Conservation (phyloP, 2,113 vertebrate genomes). For the Channa maculata region DNA sequence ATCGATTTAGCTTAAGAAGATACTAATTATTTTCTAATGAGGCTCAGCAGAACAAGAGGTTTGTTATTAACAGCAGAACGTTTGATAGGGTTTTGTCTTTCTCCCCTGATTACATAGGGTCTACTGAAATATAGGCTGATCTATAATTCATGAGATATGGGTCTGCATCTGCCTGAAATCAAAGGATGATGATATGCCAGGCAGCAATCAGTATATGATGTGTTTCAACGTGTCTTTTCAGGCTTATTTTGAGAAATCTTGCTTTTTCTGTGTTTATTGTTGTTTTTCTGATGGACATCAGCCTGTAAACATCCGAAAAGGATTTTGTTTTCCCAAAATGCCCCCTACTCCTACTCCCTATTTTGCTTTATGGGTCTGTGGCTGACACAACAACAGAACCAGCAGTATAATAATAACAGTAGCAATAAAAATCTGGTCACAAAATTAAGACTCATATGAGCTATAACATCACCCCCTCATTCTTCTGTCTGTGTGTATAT, state of each 20-base stretch:
- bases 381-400: too few relatives aligned
- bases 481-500: background rate
- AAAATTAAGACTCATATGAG: background rate
- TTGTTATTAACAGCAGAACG: constrained; percentile 46
- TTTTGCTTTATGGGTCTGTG: constrained; percentile 21
- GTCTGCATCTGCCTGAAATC: constrained; percentile 46
- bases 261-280: background rate
- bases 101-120: constrained; percentile 23
- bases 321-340: constrained; percentile 48
- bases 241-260: too few relatives aligned
- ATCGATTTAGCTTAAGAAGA: constrained; percentile 37
- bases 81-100: constrained; percentile 28
- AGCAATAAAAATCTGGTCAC: background rate
- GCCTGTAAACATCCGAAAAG: constrained; percentile 33
- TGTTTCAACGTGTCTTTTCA: background rate
- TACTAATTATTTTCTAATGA: constrained; percentile 47
- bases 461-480: background rate
- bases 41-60: constrained; percentile 22
- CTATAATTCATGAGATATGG: constrained; percentile 73
- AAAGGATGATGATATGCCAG: constrained; percentile 29
- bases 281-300: constrained; percentile 40
- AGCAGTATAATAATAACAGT: too few relatives aligned
- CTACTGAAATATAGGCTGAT: constrained; percentile 56
- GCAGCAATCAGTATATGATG: constrained; percentile 13
- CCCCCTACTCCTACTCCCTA: background rate